Evolutionary conservation across 2,113 vertebrate species (phyloP).

Genomic region (Acrocephalus arundinaceus): DNA sequence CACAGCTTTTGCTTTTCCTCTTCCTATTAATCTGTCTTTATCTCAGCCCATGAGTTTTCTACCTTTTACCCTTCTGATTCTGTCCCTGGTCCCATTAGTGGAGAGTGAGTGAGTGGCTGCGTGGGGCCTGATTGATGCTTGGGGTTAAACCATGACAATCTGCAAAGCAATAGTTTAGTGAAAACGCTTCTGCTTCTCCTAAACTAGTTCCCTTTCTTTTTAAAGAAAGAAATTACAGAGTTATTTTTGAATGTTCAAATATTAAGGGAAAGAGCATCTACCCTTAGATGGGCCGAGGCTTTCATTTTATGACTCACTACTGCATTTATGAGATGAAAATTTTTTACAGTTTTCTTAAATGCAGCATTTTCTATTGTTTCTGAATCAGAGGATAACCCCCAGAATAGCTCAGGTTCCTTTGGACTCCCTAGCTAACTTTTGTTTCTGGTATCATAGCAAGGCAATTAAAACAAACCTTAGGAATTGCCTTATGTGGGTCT

Average conservation of each 20-base stretch:
- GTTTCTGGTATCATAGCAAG: background rate
- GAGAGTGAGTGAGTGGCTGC: background rate
- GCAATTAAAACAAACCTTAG: background rate
- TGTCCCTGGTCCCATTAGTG: background rate
- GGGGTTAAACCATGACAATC: background rate
- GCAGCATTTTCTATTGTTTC: background rate
- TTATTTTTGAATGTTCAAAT: background rate
- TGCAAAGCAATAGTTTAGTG: background rate
- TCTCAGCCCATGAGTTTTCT: background rate
- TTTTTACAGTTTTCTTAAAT: background rate
- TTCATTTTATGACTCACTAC: background rate
- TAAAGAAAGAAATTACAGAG: background rate
- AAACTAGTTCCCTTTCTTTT: background rate
- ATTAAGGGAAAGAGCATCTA: background rate
- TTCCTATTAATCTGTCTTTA: background rate
- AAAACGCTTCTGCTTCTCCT: background rate
- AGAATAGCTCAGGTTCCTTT: background rate
- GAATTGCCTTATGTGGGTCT: background rate
- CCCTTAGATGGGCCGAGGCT: background rate
- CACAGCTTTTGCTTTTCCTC: background rate
- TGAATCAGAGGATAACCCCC: background rate
- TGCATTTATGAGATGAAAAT: background rate
- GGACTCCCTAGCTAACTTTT: background rate
- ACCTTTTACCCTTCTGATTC: background rate
- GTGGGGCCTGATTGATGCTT: background rate